phyloP scores from a whole-genome alignment of 64 coral and sea anemone species.

The Porites australiensis region DNA sequence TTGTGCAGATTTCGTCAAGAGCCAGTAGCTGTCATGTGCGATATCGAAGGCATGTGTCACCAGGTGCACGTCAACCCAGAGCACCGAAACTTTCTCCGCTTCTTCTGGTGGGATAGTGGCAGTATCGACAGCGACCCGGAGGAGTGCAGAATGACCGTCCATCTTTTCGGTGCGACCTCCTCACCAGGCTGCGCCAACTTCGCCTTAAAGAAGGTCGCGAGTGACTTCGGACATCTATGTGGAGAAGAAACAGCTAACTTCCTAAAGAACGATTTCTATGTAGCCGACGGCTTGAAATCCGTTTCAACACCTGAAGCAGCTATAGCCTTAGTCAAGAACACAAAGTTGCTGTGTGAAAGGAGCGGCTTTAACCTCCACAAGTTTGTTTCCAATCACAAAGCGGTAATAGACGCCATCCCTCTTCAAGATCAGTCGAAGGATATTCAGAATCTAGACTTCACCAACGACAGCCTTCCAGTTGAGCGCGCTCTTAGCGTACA shows the following conservation, averaged over 20 bases:
- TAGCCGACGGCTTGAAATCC: constrained; percentile 43
- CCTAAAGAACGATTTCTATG: constrained; percentile 39
- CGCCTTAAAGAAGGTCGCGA: constrained; percentile 20
- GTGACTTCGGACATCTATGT: constrained; percentile 3
- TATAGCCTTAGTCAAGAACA: not conserved
- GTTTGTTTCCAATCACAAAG: constrained; percentile 23
- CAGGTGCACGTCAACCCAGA: constrained; percentile 1
- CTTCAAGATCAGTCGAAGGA: too few species aligned
- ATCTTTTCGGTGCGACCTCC: constrained; percentile 32
- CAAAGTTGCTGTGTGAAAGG: constrained; percentile 11
- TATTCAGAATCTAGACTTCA: too few species aligned
- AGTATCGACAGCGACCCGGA: not conserved
- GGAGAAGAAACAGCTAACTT: constrained; percentile 16
- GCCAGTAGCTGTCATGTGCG: not conserved
- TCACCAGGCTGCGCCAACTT: constrained; percentile 52
- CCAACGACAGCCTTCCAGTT: too few species aligned
- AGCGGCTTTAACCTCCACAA: constrained; percentile 55
- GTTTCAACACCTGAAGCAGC: constrained; percentile 33
- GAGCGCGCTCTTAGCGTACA: too few species aligned
- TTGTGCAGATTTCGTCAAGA: constrained; percentile 28
- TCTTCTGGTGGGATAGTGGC: constrained; percentile 49
- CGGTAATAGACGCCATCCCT: not conserved
- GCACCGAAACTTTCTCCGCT: not conserved
- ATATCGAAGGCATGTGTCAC: constrained; percentile 35
- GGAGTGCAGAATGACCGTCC: constrained; percentile 45